A percentile compares a stretch with the other conserved stretches of the same genome.
Conservation (phyloP, 2,888 invertebrate genomes). For the Lumbricus terrestris region DNA sequence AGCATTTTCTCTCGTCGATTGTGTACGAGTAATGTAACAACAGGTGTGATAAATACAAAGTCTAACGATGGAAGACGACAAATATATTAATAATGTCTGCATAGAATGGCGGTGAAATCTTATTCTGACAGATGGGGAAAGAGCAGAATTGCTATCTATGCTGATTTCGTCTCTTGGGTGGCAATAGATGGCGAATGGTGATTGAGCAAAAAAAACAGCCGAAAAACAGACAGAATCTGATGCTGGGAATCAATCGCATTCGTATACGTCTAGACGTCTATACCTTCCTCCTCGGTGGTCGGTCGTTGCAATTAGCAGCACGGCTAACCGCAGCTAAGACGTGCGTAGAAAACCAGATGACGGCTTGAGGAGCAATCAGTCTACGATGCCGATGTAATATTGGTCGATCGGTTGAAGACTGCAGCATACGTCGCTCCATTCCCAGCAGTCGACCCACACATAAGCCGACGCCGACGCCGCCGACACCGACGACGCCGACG, state of each 20-base stretch:
- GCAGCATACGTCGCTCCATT: background rate
- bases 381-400: background rate
- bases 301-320: background rate
- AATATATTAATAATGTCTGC: background rate
- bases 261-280: no score
- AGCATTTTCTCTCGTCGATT: background rate
- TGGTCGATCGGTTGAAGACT: background rate
- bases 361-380: background rate
- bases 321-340: background rate
- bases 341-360: background rate
- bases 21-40: background rate
- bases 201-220: no score
- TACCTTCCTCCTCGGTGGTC: background rate
- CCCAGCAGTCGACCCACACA: background rate
- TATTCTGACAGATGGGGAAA: background rate
- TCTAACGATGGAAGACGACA: background rate
- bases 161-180: background rate
- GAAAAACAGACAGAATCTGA: background rate
- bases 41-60: background rate
- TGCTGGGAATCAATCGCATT: background rate
- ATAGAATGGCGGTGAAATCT: background rate
- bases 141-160: background rate
- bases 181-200: background rate
- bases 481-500: background rate
- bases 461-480: no score